phyloP scores from a whole-genome alignment of 2,113 vertebrate species.

The Coryphaenoides rupestris region DNA sequence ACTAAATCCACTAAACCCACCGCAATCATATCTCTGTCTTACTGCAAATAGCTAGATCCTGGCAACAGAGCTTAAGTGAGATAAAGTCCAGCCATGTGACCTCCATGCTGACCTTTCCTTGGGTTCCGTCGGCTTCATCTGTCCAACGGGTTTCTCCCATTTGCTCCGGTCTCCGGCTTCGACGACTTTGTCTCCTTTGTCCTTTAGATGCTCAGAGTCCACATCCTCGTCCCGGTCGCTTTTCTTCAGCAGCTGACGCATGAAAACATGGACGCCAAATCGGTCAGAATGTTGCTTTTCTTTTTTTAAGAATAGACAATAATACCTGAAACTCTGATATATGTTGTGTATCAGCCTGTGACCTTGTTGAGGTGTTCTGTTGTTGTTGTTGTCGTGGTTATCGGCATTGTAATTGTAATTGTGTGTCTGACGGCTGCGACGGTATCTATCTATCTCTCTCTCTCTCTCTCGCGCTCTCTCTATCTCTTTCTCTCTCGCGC shows the following conservation, averaged over 20 bases:
- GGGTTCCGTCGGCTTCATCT: constrained; percentile 74
- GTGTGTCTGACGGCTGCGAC: too few species aligned
- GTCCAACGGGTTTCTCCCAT: constrained; percentile 77
- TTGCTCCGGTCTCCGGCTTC: constrained; percentile 78
- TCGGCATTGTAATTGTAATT: too few species aligned
- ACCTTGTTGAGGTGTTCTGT: too few species aligned
- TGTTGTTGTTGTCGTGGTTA: too few species aligned
- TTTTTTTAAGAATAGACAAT: constrained; percentile 48
- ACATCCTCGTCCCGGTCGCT: constrained; percentile 88
- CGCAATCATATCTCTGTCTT: constrained; percentile 42
- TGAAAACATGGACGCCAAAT: neutral
- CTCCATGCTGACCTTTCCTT: constrained; percentile 83
- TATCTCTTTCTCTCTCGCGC: too few species aligned
- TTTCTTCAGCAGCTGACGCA: constrained; percentile 89
- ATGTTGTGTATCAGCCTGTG: too few species aligned
- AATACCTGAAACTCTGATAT: too few species aligned
- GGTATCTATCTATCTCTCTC: too few species aligned
- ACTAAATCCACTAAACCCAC: constrained; percentile 39
- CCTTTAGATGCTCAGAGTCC: constrained; percentile 80
- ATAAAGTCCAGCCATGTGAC: neutral
- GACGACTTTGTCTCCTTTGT: constrained; percentile 81
- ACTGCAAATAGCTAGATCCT: too few species aligned
- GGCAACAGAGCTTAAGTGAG: constrained; percentile 27
- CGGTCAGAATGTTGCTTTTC: constrained; percentile 19
- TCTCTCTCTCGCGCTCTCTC: too few species aligned